These are phyloP conservation scores for Peribatodes rhomboidaria DNA, from an alignment of 2,888 invertebrate species.

Conservation along the genomic window DNA sequence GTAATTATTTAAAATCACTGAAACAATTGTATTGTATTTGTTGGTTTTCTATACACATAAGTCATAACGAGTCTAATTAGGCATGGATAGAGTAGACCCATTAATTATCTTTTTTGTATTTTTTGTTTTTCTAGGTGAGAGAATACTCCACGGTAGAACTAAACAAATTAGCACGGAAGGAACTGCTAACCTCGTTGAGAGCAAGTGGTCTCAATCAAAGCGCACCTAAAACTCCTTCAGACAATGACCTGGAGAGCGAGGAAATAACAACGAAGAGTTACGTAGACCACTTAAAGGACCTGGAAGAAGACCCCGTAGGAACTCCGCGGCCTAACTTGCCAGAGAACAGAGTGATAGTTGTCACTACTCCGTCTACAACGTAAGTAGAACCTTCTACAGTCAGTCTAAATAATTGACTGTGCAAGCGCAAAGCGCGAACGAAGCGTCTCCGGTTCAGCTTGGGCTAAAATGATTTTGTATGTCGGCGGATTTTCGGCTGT, in stretches of 20 bases:
- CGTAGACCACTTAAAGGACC: slow-evolving; percentile 65
- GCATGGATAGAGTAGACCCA: no score
- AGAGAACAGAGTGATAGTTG: slow-evolving; percentile 70
- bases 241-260: slow-evolving; percentile 45
- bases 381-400: no score
- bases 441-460: no score
- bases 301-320: slow-evolving; percentile 78
- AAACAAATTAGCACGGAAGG: slow-evolving; percentile 73
- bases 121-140: slow-evolving; percentile 63
- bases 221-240: slow-evolving; percentile 47
- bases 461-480: no score
- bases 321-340: slow-evolving; percentile 67
- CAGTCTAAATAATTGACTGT: no score
- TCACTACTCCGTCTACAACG: slow-evolving; percentile 65
- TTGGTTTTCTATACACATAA: no score
- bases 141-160: slow-evolving; percentile 78
- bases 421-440: no score
- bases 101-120: background rate
- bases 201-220: slow-evolving; percentile 65
- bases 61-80: no score
- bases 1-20: no score
- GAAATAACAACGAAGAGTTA: slow-evolving; percentile 60
- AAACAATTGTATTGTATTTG: no score
- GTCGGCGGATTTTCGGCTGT: no score
- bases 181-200: slow-evolving; percentile 62